phyloP scores from a whole-genome alignment of 2,113 vertebrate genomes.

The Serilophus lunatus region DNA sequence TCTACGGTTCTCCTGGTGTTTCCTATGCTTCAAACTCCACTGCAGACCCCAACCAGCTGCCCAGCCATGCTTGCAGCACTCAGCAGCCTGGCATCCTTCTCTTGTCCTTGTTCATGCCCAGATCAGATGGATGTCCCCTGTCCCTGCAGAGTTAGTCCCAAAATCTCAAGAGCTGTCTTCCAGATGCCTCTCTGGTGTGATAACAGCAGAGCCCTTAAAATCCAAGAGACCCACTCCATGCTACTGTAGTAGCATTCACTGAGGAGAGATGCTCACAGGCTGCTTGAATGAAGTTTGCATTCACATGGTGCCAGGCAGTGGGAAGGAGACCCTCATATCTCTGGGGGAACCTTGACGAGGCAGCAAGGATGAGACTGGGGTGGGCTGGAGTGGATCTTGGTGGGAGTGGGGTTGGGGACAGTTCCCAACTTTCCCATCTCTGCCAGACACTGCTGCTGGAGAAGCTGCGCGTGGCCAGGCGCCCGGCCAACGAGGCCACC shows the following conservation, averaged over 20 bases:
- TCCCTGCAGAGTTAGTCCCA: background rate
- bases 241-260: background rate
- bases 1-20: background rate
- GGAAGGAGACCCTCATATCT: background rate
- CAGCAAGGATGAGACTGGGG: background rate
- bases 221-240: accelerated
- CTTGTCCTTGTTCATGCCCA: background rate
- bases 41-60: accelerated
- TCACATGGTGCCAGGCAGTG: background rate
- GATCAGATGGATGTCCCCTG: background rate
- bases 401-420: accelerated
- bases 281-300: background rate
- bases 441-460: conserved; percentile 92
- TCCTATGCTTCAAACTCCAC: background rate
- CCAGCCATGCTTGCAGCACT: accelerated
- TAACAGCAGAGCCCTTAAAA: background rate
- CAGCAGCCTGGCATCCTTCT: background rate
- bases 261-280: background rate
- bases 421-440: background rate
- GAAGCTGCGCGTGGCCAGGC: conserved; percentile 86
- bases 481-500: conserved; percentile 83
- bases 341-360: accelerated
- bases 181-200: accelerated
- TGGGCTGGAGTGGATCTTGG: background rate
- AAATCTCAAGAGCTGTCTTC: background rate